Conservation (phyloP, 2,113 vertebrate species). For the Oncorhynchus keta region DNA sequence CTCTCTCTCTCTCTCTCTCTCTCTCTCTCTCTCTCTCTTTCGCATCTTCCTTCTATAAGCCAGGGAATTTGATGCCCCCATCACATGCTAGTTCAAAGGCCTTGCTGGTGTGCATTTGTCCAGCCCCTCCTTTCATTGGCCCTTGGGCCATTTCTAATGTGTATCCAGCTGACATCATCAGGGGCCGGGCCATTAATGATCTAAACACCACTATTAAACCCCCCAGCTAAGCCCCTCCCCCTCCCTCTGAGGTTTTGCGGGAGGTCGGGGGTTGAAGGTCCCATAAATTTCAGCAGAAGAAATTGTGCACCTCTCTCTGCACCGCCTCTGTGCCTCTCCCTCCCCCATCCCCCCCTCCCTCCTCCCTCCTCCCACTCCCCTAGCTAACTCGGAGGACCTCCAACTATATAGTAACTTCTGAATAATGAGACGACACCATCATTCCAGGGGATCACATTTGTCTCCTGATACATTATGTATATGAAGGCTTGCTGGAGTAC, state of each 20-base stretch:
- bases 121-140: not conserved
- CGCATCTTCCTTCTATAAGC: not conserved
- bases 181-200: not conserved
- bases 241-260: not conserved
- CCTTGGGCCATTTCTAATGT: not conserved
- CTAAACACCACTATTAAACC: slow-evolving; percentile 8
- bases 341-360: not conserved
- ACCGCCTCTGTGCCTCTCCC: not conserved
- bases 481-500: not conserved
- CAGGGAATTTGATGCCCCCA: not conserved
- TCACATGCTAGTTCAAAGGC: not conserved
- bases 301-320: not conserved
- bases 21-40: not conserved
- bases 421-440: not conserved
- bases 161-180: slow-evolving; percentile 5
- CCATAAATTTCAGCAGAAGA: not conserved
- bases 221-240: not conserved
- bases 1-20: not conserved
- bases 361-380: not conserved
- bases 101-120: not conserved
- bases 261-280: not conserved
- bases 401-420: not conserved
- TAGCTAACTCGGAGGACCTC: not conserved
- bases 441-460: not conserved
- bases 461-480: not conserved